phyloP scores from a whole-genome alignment of 2,113 vertebrate genomes.

The Grammomys dolichurus region DNA sequence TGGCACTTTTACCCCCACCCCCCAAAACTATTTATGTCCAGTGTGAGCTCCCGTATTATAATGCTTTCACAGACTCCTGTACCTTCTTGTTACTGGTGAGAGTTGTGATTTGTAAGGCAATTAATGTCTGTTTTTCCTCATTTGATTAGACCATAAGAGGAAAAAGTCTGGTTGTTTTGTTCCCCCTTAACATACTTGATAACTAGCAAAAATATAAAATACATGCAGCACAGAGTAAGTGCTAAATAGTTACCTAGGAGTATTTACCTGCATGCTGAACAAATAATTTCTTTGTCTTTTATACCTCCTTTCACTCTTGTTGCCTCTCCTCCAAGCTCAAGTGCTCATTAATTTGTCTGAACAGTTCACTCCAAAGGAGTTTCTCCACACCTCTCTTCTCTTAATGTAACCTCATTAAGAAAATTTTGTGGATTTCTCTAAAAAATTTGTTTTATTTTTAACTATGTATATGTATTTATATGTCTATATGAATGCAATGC shows the following conservation, averaged over 20 bases:
- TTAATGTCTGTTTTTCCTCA: conserved; percentile 17
- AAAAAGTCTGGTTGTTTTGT: not conserved
- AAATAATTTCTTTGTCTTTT: not conserved
- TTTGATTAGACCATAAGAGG: not conserved
- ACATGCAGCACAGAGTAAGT: not conserved
- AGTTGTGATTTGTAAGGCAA: conserved; percentile 1
- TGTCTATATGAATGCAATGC: not conserved
- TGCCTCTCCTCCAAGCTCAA: not conserved
- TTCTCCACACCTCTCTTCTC: not conserved
- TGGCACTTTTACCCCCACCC: not conserved
- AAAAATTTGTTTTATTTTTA: not conserved
- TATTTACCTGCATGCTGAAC: not conserved
- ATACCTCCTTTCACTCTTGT: not conserved
- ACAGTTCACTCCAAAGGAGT: not conserved
- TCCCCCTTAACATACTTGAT: not conserved
- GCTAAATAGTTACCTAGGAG: not conserved
- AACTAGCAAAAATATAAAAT: not conserved
- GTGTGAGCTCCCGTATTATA: not conserved
- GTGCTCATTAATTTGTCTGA: not conserved
- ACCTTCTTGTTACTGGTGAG: conserved; percentile 16
- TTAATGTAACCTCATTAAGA: not conserved
- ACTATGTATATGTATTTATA: not conserved
- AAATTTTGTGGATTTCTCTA: not conserved
- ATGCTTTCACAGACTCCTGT: not conserved
- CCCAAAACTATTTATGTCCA: not conserved